Conservation (phyloP, 2,888 invertebrate species). For the Ormyrus rosae region DNA sequence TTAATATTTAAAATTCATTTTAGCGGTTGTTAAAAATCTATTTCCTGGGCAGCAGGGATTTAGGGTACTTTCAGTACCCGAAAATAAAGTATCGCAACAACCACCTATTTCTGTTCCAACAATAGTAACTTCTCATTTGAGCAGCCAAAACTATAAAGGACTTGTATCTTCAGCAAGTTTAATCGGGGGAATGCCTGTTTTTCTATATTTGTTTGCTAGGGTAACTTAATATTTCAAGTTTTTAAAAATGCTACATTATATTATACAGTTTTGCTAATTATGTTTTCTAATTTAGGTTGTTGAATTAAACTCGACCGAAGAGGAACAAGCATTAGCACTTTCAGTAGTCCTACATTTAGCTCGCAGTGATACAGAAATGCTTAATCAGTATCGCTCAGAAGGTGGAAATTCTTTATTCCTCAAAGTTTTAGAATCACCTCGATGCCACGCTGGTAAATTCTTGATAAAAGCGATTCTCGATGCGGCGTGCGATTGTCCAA, state of each 20-base stretch:
- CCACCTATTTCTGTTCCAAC: constrained; percentile 74
- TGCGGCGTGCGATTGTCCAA: constrained; percentile 80
- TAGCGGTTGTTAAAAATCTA: constrained; percentile 72
- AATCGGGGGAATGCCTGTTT: constrained; percentile 81
- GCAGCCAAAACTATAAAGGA: constrained; percentile 77
- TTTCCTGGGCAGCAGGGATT: constrained; percentile 76
- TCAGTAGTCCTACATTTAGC: constrained; percentile 79
- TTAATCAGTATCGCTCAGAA: constrained; percentile 79
- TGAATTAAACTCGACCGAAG: constrained; percentile 79
- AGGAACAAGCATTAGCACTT: constrained; percentile 81
- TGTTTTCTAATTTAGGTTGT: constrained; percentile 77
- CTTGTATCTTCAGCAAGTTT: constrained; percentile 78
- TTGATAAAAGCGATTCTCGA: constrained; percentile 82
- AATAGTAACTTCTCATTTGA: constrained; percentile 72
- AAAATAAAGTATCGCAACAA: constrained; percentile 75
- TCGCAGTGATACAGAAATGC: constrained; percentile 80
- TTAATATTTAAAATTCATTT: background rate
- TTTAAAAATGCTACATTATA: background rate
- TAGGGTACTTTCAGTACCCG: constrained; percentile 73
- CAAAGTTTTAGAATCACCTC: constrained; percentile 80
- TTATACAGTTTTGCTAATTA: background rate
- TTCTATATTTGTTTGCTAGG: constrained; percentile 83
- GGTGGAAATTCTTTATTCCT: constrained; percentile 80
- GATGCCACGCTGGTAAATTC: constrained; percentile 79
- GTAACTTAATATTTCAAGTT: constrained; percentile 71